phyloP scores from a whole-genome alignment of 2,113 vertebrate genomes.

The Heterotis niloticus region DNA sequence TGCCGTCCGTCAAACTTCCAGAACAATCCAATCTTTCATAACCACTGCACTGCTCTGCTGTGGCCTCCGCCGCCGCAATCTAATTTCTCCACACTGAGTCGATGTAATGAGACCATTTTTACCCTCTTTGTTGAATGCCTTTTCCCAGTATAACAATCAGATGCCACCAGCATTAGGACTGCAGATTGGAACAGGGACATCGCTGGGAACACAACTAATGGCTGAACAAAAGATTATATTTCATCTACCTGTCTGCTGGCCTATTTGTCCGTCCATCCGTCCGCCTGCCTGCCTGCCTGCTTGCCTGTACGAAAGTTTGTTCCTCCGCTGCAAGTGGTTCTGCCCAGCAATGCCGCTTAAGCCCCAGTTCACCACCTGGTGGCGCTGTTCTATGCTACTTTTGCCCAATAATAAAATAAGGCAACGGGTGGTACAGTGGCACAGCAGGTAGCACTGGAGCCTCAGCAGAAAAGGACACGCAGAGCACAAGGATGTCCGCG shows the following conservation, averaged over 20 bases:
- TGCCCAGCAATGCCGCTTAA: no score
- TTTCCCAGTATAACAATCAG: conserved; percentile 7
- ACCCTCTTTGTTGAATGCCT: background rate
- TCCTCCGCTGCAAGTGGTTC: no score
- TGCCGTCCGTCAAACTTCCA: background rate
- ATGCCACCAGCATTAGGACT: conserved; percentile 6
- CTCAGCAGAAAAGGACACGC: no score
- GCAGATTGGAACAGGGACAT: conserved; percentile 15
- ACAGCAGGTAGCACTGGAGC: background rate
- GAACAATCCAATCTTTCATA: background rate
- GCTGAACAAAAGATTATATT: no score
- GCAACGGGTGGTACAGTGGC: background rate
- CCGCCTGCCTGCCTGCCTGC: no score
- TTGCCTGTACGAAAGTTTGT: no score
- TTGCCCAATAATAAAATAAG: no score
- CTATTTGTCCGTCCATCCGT: no score
- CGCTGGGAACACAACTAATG: no score
- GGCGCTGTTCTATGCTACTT: background rate
- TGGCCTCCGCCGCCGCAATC: conserved; percentile 1
- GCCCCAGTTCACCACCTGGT: no score
- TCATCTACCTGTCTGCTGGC: no score
- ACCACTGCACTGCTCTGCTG: background rate
- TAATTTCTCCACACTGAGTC: background rate
- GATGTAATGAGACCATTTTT: background rate
- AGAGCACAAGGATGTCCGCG: no score